Base-by-base conservation (phyloP, 1,140 invertebrate genomes). In the Nebria ingens region DNA sequence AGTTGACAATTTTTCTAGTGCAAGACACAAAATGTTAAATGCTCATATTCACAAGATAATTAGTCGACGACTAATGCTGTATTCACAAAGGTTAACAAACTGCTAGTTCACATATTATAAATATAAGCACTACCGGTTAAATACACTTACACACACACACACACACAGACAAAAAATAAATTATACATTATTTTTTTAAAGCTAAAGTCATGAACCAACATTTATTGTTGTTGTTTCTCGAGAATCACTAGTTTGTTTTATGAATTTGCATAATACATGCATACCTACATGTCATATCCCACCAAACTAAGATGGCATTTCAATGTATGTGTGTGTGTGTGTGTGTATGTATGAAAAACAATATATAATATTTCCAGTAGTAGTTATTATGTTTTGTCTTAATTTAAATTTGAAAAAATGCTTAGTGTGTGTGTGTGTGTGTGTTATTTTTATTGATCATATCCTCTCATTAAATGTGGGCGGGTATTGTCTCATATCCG, bases 11-110 rank as follows among this genome's bases (percentile, higher is more conserved):
- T 45, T 45, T 45, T 45, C 40, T 45, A 6, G 40, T 12, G 17
- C 15, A 11, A 45, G 6, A 12, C 3, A 12, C 17, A 45, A 45
- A 6, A 29, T 17, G 6, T 45, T 45, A 12, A 34, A 45, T 45
- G 40, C 6, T 45, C 17, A 45, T 45, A 45, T 45, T 45, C 40
- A 45, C 40, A 45, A 45, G 40, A 45, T 45, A 45, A 45, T 45
- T 45, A 45, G 25, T 29, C 4, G 25, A 4, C 4, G 4, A 45
- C 9, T 9, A 4, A 4, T 12, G 15, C 40, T 17, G 40, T 45
- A 45, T 45, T 45, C 40, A 45, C 9, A 45, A 17, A 45, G 40
- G 40, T 45, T 45, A 45, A 45, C 15, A 45, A 45, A 45, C 40
- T 45, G 6, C 17, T 45, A 4, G 40, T 45, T 45, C 40, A 17